phyloP scores from a whole-genome alignment of 2,888 invertebrate genomes.

The Rhodophaea formosa region DNA sequence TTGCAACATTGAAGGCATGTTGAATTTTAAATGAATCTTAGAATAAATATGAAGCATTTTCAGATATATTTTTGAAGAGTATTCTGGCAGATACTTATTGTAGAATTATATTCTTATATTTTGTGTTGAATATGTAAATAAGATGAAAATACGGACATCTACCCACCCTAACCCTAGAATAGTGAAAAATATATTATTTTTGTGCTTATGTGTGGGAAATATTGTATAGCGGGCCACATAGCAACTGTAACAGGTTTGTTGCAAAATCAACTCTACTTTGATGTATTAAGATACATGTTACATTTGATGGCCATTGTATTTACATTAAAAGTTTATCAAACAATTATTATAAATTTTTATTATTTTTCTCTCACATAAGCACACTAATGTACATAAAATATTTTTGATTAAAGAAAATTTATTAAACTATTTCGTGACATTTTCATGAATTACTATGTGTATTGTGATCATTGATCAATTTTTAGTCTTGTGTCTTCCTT shows the following conservation, averaged over 20 bases:
- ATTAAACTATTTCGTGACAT: constrained; percentile 14
- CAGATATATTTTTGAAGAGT: not conserved
- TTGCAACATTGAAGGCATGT: no score
- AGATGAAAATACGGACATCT: constrained; percentile 68
- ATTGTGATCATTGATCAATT: constrained; percentile 5
- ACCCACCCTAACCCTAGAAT: constrained; percentile 73
- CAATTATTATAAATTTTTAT: not conserved
- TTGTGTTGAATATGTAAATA: constrained; percentile 45
- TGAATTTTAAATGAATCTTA: no score
- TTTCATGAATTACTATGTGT: not conserved
- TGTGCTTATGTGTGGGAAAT: constrained; percentile 20
- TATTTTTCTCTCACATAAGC: constrained; percentile 19
- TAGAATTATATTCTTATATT: constrained; percentile 25
- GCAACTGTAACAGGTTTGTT: no score
- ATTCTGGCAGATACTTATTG: constrained; percentile 16
- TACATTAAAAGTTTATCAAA: no score
- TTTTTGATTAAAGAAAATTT: constrained; percentile 13
- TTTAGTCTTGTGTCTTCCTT: constrained; percentile 15
- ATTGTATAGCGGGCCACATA: constrained; percentile 14
- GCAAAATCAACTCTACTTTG: no score
- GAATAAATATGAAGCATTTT: not conserved
- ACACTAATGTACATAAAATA: constrained; percentile 21
- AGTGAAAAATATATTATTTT: constrained; percentile 36
- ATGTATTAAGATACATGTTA: no score
- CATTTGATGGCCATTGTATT: no score